A percentile compares a stretch with the other conserved stretches of the same genome.
These are phyloP conservation scores for Caenorhabditis macrosperma DNA, from an alignment of 2,888 invertebrate genomes.

Conservation along the genomic window DNA sequence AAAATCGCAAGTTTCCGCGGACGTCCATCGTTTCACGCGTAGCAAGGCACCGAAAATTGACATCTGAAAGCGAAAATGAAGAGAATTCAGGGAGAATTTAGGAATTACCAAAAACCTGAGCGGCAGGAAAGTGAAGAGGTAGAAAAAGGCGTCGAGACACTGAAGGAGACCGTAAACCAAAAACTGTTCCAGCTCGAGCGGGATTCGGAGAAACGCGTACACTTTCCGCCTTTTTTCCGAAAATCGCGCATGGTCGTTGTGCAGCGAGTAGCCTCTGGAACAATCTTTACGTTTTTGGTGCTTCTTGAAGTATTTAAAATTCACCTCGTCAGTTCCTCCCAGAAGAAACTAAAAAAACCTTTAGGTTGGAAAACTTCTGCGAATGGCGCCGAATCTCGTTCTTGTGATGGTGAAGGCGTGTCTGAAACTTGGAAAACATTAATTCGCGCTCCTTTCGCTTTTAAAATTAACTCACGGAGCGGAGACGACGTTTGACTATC, in stretches of 20 bases:
- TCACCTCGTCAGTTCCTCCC: slow-evolving; percentile 77
- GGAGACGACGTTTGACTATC: slow-evolving; percentile 51
- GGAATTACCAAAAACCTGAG: slow-evolving; percentile 88
- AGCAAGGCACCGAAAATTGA: slow-evolving; percentile 67
- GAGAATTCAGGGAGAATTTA: no score
- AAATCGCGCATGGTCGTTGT: slow-evolving; percentile 95
- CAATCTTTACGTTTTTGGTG: no score
- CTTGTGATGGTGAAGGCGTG: slow-evolving; percentile 46
- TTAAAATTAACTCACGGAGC: slow-evolving; percentile 28
- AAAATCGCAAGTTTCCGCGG: slow-evolving; percentile 90
- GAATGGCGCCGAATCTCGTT: slow-evolving; percentile 15
- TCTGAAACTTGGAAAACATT: slow-evolving; percentile 26
- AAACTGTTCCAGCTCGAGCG: slow-evolving; percentile 87
- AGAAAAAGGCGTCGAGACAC: slow-evolving; percentile 96
- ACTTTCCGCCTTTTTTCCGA: slow-evolving; percentile 92
- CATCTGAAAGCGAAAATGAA: slow-evolving; percentile 62
- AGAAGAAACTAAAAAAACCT: slow-evolving; percentile 72
- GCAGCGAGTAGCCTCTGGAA: slow-evolving; percentile 88
- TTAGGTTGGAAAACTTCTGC: slow-evolving; percentile 41
- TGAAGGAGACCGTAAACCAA: slow-evolving; percentile 93
- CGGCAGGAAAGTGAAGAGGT: slow-evolving; percentile 97
- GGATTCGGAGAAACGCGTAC: slow-evolving; percentile 96
- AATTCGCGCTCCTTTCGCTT: no score
- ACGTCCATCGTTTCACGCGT: slow-evolving; percentile 71
- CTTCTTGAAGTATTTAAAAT: no score